These are phyloP conservation scores for Sycophila sp. DNA, from an alignment of 1,140 invertebrate genomes.

Conservation along the genomic window DNA sequence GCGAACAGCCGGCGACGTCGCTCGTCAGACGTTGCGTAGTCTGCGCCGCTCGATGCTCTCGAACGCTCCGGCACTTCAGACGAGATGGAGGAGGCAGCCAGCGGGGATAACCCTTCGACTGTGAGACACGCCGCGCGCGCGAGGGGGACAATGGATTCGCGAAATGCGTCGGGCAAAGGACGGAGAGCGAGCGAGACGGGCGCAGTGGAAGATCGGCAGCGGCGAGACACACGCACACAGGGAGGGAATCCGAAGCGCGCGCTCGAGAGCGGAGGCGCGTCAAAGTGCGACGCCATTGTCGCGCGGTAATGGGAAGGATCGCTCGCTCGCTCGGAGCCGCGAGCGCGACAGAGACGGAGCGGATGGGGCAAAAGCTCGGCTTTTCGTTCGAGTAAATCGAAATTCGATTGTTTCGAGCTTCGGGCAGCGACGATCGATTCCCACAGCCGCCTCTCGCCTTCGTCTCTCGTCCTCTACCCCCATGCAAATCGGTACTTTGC, in stretches of 20 bases:
- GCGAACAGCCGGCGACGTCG: too few relatives aligned
- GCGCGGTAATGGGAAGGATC: constrained; percentile 63
- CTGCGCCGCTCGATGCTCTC: neutral
- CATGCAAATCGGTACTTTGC: constrained; percentile 37
- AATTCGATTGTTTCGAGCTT: constrained; percentile 60
- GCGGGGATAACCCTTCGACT: constrained; percentile 12
- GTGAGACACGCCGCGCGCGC: too few relatives aligned
- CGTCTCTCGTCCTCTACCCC: too few relatives aligned
- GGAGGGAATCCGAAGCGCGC: constrained; percentile 37
- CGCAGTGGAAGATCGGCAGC: neutral
- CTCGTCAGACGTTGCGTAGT: constrained; percentile 25
- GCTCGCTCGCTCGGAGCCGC: constrained; percentile 30
- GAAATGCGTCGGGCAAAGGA: constrained; percentile 32
- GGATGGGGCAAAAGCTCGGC: neutral
- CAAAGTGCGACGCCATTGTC: constrained; percentile 58
- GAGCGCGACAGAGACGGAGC: neutral
- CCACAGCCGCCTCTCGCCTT: too few relatives aligned
- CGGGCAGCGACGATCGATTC: constrained; percentile 4
- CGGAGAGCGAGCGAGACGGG: constrained; percentile 9
- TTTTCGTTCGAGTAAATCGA: constrained; percentile 55
- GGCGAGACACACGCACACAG: neutral
- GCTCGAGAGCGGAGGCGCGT: constrained; percentile 41
- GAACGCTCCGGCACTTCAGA: constrained; percentile 25
- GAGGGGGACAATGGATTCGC: constrained; percentile 26
- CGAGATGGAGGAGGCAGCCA: constrained; percentile 8